Conservation (phyloP, 2,113 vertebrate species). For the Brachyhypopomus occidentalis region DNA sequence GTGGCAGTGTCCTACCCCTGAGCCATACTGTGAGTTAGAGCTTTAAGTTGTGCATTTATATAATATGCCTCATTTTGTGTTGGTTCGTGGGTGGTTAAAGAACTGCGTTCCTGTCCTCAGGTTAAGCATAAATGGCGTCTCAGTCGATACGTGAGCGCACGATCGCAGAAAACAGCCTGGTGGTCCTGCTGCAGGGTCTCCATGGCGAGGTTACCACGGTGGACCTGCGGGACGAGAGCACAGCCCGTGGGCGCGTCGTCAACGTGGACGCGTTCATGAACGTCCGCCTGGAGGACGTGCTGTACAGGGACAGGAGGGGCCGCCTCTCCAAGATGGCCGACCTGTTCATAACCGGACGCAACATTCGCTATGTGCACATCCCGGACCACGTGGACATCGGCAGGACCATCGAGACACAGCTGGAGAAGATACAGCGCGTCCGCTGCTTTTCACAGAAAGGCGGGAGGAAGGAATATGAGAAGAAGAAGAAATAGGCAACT, state of each 20-base stretch:
- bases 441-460: slow-evolving; percentile 78
- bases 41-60: too few relatives aligned
- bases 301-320: slow-evolving; percentile 81
- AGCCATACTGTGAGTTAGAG: too few relatives aligned
- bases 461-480: slow-evolving; percentile 82
- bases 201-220: slow-evolving; percentile 85
- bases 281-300: slow-evolving; percentile 82
- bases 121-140: slow-evolving; percentile 69
- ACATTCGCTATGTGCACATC: slow-evolving; percentile 92
- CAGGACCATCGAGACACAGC: slow-evolving; percentile 83
- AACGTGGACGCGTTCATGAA: slow-evolving; percentile 98
- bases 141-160: slow-evolving; percentile 90
- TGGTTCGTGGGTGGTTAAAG: background rate
- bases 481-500: slow-evolving; percentile 53
- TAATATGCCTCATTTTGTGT: too few relatives aligned
- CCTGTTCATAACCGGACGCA: slow-evolving; percentile 89
- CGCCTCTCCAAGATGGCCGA: slow-evolving; percentile 75
- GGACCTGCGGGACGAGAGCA: slow-evolving; percentile 89
- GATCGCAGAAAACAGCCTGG: slow-evolving; percentile 94
- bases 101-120: background rate
- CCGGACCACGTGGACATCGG: slow-evolving; percentile 87
- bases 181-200: slow-evolving; percentile 92
- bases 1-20: too few relatives aligned
- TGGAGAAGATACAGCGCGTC: slow-evolving; percentile 83
- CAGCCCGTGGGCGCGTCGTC: slow-evolving; percentile 80